phyloP scores from a whole-genome alignment of 2,888 invertebrate species.

The Chloromyia formosa region DNA sequence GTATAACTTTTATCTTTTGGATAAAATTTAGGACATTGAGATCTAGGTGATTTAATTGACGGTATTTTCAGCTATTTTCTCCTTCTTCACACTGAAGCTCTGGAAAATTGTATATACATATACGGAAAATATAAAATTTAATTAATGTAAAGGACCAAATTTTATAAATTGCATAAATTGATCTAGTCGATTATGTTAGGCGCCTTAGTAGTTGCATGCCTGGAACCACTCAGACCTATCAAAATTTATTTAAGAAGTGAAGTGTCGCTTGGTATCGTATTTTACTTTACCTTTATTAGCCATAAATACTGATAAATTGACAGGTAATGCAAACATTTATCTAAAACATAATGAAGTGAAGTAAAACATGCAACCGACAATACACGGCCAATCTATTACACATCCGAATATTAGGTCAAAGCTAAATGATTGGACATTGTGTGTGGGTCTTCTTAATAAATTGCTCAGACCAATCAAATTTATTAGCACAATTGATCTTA shows the following conservation, averaged over 20 bases:
- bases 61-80: no score
- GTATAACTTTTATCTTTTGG: no score
- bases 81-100: no score
- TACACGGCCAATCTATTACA: not conserved
- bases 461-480: not conserved
- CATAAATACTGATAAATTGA: conserved; percentile 28
- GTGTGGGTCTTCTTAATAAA: conserved; percentile 16
- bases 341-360: conserved; percentile 11
- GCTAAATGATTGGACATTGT: conserved; percentile 4
- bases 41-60: no score
- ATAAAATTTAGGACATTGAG: no score
- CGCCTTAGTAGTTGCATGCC: not conserved
- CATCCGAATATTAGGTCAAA: conserved; percentile 28
- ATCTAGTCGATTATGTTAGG: no score
- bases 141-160: no score
- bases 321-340: conserved; percentile 15
- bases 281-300: not conserved
- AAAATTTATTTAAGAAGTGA: conserved; percentile 20
- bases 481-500: not conserved
- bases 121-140: no score
- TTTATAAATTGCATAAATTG: no score
- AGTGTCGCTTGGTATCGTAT: not conserved
- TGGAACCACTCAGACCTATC: conserved; percentile 5
- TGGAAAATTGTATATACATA: no score
- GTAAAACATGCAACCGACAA: not conserved